Evolutionary conservation across 2,888 invertebrate species (phyloP), one percentile per base, ranked within the genome.

Genomic region (Aspidiotus rigidus): DNA sequence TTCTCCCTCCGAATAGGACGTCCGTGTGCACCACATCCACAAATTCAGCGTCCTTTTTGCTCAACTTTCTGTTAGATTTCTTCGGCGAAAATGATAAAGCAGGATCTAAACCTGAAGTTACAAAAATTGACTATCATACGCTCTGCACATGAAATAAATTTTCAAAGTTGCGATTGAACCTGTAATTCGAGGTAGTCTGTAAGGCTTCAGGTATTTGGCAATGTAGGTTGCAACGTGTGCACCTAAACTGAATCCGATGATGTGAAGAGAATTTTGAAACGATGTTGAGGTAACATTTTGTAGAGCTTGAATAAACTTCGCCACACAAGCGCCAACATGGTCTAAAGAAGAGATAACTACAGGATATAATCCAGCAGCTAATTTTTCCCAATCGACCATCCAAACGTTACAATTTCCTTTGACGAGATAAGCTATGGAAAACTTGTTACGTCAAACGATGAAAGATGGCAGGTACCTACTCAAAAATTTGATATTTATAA

Each of bases 21-120:
- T 87, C 87, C 0, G 87, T 86, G 74, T 88, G 88, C 64, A 86
- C 81, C 2, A 87, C 83, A 75, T 88, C 88, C 0, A 88, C 88
- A 75, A 86, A 87, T 6, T 79, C 76, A 0, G 86, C 88, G 74
- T 88, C 87, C 0, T 79, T 77, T 1, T 81, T 76, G 75, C 86
- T 86, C 64, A 88, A 75, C 74, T 86, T 86, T 59, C 83, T 79
- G 41, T 74, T 70, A 3, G 55, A 81, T 78, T 44, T 76, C 74
- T 72, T 79, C 74, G 13, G 82, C 79, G 53, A 78, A 74, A 86
- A 88, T 0, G 88, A 87, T 78, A 86, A 80, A 0, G 88, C 88
- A 0, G 88, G 87, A 78, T 88, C 88, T 42, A 85, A 74, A 0
- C 85, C 79, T 79, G n/a, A n/a, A n/a, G 60, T 28, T 28, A 28